phyloP scores from a whole-genome alignment of 2,888 invertebrate genomes.

The Escarpia spicata region DNA sequence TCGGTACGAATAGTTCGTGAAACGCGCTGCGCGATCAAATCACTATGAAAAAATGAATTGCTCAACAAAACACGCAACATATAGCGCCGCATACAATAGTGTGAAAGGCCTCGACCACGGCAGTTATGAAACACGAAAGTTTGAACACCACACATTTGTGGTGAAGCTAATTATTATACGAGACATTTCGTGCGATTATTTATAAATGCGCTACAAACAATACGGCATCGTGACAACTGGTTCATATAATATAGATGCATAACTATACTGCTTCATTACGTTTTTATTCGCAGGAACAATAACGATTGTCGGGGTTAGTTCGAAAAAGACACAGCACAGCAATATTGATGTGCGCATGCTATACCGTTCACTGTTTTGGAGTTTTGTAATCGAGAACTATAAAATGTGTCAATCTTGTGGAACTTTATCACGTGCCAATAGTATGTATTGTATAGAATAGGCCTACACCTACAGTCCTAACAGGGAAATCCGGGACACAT shows the following conservation, averaged over 20 bases:
- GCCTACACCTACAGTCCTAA: too few relatives aligned
- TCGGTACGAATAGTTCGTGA: not conserved
- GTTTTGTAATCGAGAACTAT: not conserved
- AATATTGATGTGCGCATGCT: not conserved
- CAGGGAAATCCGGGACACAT: too few relatives aligned
- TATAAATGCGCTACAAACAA: too few relatives aligned
- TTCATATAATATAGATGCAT: too few relatives aligned
- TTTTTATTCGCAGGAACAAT: too few relatives aligned
- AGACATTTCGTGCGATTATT: too few relatives aligned
- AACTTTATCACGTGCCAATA: not conserved
- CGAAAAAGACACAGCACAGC: not conserved
- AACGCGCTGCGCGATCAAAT: not conserved
- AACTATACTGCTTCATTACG: too few relatives aligned
- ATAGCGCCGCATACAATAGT: not conserved
- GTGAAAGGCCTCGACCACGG: not conserved
- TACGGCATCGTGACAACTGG: too few relatives aligned
- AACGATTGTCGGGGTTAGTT: not conserved
- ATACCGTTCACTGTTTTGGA: not conserved
- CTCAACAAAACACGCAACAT: not conserved
- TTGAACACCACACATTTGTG: not conserved
- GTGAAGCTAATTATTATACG: not conserved
- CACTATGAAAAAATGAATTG: not conserved
- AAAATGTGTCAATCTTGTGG: not conserved
- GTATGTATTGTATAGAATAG: too few relatives aligned
- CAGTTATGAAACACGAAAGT: not conserved